These are phyloP conservation scores for Drosophila seclusa DNA, from an alignment of 2,888 invertebrate genomes.

Conservation along the genomic window DNA sequence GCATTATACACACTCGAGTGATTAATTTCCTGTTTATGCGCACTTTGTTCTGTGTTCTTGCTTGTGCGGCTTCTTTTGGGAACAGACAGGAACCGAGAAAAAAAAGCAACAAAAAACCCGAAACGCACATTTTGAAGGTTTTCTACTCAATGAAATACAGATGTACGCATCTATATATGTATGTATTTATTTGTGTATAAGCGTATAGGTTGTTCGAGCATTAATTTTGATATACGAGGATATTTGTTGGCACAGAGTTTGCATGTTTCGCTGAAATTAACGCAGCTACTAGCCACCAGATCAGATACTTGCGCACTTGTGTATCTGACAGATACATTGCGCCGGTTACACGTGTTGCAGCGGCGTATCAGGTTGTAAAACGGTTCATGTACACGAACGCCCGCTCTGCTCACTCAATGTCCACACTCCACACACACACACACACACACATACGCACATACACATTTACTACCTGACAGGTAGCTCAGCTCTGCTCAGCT, in stretches of 20 bases:
- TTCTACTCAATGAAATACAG: conserved; percentile 59
- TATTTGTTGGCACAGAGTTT: conserved; percentile 32
- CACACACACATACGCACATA: conserved; percentile 1
- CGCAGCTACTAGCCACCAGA: conserved; percentile 60
- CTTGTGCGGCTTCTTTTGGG: conserved; percentile 69
- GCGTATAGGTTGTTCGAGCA: conserved; percentile 32
- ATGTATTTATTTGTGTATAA: conserved; percentile 1
- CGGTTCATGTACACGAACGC: conserved; percentile 50
- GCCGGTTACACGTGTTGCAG: conserved; percentile 69
- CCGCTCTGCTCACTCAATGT: conserved; percentile 40
- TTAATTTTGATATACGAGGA: conserved; percentile 32
- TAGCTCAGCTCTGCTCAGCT: conserved; percentile 27
- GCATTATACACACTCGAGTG: conserved; percentile 66
- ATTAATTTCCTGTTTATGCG: conserved; percentile 81
- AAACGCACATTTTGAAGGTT: conserved; percentile 57
- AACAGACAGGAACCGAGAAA: conserved; percentile 26
- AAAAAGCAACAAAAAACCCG: conserved; percentile 24
- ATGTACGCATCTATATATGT: not conserved
- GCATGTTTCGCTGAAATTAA: conserved; percentile 70
- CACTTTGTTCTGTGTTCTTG: conserved; percentile 58
- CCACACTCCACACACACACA: conserved; percentile 7
- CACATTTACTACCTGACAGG: conserved; percentile 38
- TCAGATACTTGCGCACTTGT: conserved; percentile 50
- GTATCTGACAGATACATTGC: conserved; percentile 63
- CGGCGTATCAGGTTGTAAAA: conserved; percentile 32